Evolutionary conservation across 2,888 invertebrate species (phyloP).

Genomic region (Teleogryllus oceanicus): DNA sequence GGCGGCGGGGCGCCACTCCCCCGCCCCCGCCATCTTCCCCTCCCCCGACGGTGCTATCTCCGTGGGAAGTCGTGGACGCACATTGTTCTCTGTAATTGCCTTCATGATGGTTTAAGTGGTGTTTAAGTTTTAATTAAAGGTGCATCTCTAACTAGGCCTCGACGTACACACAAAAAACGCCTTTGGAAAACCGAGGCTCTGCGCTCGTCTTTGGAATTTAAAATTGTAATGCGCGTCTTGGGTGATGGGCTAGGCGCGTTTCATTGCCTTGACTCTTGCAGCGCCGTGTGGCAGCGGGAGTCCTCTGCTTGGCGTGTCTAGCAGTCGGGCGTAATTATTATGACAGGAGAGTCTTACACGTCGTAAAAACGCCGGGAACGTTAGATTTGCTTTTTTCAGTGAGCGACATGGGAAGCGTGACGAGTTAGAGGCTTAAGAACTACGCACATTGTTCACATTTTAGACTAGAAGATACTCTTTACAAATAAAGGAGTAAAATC

Average conservation of each 20-base stretch:
- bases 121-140: slow-evolving; percentile 18
- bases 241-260: neutral
- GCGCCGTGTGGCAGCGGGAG: too few species aligned
- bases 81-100: slow-evolving; percentile 18
- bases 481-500: too few species aligned
- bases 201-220: neutral
- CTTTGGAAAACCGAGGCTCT: neutral
- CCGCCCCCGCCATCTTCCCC: neutral
- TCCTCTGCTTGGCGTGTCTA: too few species aligned
- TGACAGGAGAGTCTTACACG: too few species aligned
- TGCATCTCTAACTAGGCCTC: slow-evolving; percentile 18
- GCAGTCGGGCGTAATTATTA: too few species aligned
- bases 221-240: neutral
- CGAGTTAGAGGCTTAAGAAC: too few species aligned
- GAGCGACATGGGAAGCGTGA: too few species aligned
- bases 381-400: too few species aligned
- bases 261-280: neutral
- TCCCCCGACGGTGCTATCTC: neutral
- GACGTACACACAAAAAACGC: neutral
- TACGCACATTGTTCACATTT: too few species aligned
- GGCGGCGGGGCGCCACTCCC: too few species aligned
- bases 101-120: slow-evolving; percentile 18
- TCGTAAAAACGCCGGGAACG: too few species aligned
- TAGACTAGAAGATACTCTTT: too few species aligned
- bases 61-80: neutral